Evolutionary conservation across 2,888 invertebrate species (phyloP), one percentile per base, ranked within the genome.

Genomic region (Auanema freiburgensis): DNA sequence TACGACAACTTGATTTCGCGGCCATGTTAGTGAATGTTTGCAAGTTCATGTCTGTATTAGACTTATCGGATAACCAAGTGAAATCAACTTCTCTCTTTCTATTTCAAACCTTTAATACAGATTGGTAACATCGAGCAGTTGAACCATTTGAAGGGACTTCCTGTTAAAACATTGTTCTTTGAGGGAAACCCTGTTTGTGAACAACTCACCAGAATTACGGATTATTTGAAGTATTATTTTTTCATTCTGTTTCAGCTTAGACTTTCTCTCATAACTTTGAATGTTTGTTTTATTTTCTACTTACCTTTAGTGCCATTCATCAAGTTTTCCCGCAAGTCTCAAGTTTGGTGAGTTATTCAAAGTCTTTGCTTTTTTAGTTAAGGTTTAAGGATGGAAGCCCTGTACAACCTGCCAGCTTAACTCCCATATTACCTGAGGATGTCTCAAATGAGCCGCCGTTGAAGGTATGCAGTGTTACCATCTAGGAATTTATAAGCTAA

Each of bases 51-150:
- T 69, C 66, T 24, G 76, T 72, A 21, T 63, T 82, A 42, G 81
- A 82, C 53, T 62, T 82, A 24, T 79, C 79, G 14, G 72, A 77
- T 51, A 82, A 82, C 69, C 60, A 72, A 56, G 80, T 81, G 16
- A 46, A 46, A 5, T 5, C 6, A 5, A 18, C 10, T 46, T 10
- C 10, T 10, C 33, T 1, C 33, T 5, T 2, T 49, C 12, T 11
- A n/a, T n/a, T n/a, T n/a, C n/a, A n/a, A n/a, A n/a, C n/a, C n/a
- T 21, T 46, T 21, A 5, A 8, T 76, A 50, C 63, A 81, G 80
- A 70, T 81, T 24, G 59, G 73, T 2, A 60, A 68, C 12, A 65
- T 77, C 12, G 62, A 67, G 18, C 76, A 82, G 16, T 54, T 82
- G 50, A 65, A 67, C 21, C 77, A 78, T 59, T 66, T 82, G 12